Percentiles rank a stretch among this genome's conserved stretches.
phyloP scores from a whole-genome alignment of 1,140 invertebrate species.

The Gerris buenoi region DNA sequence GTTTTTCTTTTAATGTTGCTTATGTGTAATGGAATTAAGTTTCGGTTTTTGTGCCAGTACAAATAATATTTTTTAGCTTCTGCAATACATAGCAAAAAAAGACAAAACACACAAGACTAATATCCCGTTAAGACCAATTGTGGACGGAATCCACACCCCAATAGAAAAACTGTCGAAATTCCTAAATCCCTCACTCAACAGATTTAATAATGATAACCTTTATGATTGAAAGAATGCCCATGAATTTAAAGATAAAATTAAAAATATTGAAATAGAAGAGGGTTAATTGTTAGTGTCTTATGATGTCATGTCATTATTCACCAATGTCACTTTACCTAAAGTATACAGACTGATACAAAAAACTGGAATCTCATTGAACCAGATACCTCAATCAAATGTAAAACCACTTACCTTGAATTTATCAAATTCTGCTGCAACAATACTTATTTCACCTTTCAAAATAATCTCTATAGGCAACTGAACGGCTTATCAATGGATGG shows the following conservation, averaged over 20 bases:
- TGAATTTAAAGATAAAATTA: not conserved
- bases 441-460: too few species aligned
- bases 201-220: not conserved
- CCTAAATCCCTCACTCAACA: not conserved
- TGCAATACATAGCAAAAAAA: not conserved
- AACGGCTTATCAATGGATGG: too few species aligned
- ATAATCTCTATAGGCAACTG: too few species aligned
- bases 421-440: too few species aligned
- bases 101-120: not conserved
- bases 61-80: not conserved
- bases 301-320: too few species aligned
- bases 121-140: not conserved
- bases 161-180: not conserved
- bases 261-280: too few species aligned
- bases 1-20: not conserved
- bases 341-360: too few species aligned
- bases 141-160: not conserved
- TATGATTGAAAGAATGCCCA: not conserved
- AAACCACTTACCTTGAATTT: too few species aligned
- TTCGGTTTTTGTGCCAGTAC: not conserved
- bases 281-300: too few species aligned
- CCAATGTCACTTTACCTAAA: too few species aligned
- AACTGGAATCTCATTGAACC: too few species aligned
- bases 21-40: not conserved
- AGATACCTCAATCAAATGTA: too few species aligned